These are phyloP conservation scores for Gopherus flavomarginatus DNA, from an alignment of 2,113 vertebrate genomes.

Conservation along the genomic window DNA sequence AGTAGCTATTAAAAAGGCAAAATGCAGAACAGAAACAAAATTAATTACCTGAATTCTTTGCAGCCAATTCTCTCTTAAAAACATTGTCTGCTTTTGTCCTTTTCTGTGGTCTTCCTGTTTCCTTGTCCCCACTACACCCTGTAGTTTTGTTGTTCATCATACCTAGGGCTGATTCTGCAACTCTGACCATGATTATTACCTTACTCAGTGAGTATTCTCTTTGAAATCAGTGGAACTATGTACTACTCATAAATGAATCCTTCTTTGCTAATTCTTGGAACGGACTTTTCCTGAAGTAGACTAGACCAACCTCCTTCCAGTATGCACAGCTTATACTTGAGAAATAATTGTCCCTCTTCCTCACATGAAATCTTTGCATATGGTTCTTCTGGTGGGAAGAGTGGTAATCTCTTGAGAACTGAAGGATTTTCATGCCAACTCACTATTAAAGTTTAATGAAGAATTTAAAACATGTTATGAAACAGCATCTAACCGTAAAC, in stretches of 20 bases:
- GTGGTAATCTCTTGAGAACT: conserved; percentile 11
- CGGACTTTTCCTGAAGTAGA: neutral
- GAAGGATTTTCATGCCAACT: neutral
- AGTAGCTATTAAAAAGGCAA: neutral
- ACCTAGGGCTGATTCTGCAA: neutral
- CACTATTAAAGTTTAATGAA: conserved; percentile 36
- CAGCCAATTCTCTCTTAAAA: neutral
- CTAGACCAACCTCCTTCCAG: neutral
- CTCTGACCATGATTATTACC: neutral
- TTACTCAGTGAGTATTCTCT: neutral
- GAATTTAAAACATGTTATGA: conserved; percentile 38
- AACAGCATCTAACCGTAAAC: neutral
- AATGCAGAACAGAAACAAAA: neutral
- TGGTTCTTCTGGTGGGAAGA: neutral
- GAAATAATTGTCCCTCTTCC: neutral
- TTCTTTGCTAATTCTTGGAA: neutral
- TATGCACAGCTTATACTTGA: neutral
- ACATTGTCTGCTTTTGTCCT: conserved; percentile 10
- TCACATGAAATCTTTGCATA: neutral
- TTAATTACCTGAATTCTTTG: neutral
- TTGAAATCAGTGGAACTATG: neutral
- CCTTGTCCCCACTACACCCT: neutral
- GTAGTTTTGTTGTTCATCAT: neutral
- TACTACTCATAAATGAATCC: conserved; percentile 22
- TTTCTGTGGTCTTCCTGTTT: neutral